Evolutionary conservation across 2,797 vertebrate species (phyloP).

Genomic region (Dicrostonyx torquatus): DNA sequence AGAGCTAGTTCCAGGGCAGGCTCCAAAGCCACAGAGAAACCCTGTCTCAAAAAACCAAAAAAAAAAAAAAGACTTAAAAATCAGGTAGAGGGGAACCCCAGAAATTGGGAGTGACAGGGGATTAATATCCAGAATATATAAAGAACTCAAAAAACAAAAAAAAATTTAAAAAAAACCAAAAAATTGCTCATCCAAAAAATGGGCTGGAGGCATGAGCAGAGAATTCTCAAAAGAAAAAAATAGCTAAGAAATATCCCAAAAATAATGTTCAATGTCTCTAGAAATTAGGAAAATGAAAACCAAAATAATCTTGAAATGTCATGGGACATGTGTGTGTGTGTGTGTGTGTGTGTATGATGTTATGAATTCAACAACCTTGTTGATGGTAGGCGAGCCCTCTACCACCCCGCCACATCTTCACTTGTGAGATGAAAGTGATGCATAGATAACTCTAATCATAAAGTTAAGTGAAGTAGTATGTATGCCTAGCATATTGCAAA

Average conservation of each 20-base stretch:
- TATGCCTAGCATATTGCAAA: background rate
- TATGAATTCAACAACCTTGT: background rate
- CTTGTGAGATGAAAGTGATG: conserved; percentile 1
- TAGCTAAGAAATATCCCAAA: background rate
- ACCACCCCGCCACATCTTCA: background rate
- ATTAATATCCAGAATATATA: background rate
- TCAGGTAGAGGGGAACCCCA: background rate
- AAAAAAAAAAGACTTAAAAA: too few species aligned
- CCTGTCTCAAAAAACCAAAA: too few species aligned
- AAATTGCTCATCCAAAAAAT: background rate
- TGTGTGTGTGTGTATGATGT: background rate
- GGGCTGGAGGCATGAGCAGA: background rate
- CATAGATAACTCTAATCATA: background rate
- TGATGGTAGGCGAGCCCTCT: background rate
- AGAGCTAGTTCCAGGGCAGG: too few species aligned
- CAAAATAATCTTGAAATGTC: background rate
- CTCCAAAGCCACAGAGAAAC: too few species aligned
- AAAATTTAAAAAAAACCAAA: background rate
- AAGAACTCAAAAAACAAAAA: background rate
- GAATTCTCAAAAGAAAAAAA: background rate
- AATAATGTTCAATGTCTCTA: background rate
- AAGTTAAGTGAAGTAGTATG: conserved; percentile 27
- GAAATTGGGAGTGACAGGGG: background rate
- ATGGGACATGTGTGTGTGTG: too few species aligned
- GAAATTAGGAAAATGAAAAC: background rate